A percentile compares a stretch with the other conserved stretches of the same genome.
Conservation (phyloP, 1,140 invertebrate genomes). For the Chironomus striatipennis region DNA sequence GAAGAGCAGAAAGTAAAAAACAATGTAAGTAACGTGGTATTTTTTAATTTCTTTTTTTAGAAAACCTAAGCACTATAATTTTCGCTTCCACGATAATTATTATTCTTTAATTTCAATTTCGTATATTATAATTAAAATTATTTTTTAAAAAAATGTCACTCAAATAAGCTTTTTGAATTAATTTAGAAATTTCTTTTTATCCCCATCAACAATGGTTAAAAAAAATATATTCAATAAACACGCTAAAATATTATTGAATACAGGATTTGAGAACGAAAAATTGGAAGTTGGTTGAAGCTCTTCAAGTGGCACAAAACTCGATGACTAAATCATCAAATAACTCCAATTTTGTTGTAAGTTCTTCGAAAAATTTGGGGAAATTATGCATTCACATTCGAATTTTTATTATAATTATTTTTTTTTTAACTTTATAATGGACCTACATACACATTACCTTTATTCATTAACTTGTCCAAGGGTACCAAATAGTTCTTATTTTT, state of each 20-base stretch:
- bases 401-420: too few relatives aligned
- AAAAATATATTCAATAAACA: neutral
- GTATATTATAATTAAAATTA: too few relatives aligned
- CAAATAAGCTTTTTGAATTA: neutral
- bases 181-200: conserved; percentile 23
- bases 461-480: too few relatives aligned
- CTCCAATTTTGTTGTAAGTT: conserved; percentile 46
- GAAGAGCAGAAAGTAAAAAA: conserved; percentile 62
- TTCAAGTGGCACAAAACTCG: conserved; percentile 58
- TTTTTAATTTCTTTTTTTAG: conserved; percentile 26
- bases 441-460: too few relatives aligned
- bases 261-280: conserved; percentile 77
- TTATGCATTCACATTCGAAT: neutral
- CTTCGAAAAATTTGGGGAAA: conserved; percentile 24
- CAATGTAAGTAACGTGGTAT: conserved; percentile 52
- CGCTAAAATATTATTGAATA: conserved; percentile 25
- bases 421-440: too few relatives aligned
- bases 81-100: too few relatives aligned
- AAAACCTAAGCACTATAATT: too few relatives aligned
- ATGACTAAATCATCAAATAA: conserved; percentile 42
- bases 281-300: conserved; percentile 80
- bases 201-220: conserved; percentile 24
- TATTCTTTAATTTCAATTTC: conserved; percentile 19
- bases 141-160: too few relatives aligned
- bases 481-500: too few relatives aligned